A percentile compares a stretch with the other conserved stretches of the same genome.
These are phyloP conservation scores for Julus scandinavius DNA, from an alignment of 2,888 invertebrate species.

Conservation along the genomic window DNA sequence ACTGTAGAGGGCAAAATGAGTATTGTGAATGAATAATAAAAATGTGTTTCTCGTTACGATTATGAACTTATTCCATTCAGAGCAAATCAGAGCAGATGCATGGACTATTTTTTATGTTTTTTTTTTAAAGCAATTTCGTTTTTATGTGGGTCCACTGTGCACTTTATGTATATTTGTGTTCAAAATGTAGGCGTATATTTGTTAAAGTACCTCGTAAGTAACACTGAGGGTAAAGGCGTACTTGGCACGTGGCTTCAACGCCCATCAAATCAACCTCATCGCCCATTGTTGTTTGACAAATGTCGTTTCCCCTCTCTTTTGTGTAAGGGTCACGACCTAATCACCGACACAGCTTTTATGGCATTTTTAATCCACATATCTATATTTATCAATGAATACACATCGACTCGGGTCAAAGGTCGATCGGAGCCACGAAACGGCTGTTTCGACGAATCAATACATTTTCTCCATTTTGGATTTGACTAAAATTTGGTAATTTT, in stretches of 20 bases:
- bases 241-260: conserved; percentile 10
- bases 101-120: neutral
- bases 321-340: neutral
- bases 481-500: too few relatives aligned
- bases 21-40: neutral
- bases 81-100: conserved; percentile 18
- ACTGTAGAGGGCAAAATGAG: neutral
- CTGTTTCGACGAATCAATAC: too few relatives aligned
- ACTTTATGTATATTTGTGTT: neutral
- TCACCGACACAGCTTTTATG: neutral
- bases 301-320: conserved; percentile 11
- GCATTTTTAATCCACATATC: neutral
- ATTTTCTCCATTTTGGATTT: too few relatives aligned
- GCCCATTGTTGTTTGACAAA: conserved; percentile 18
- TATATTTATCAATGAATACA: too few relatives aligned
- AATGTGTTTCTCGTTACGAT: neutral
- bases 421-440: too few relatives aligned
- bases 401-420: too few relatives aligned
- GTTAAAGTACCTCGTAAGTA: neutral
- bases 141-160: neutral
- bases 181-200: neutral
- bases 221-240: conserved; percentile 16
- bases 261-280: conserved; percentile 11
- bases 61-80: neutral
- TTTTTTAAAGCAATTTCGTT: neutral